Evolutionary conservation across 2,888 invertebrate genomes (phyloP).

Genomic region (Thereva nobilitata): DNA sequence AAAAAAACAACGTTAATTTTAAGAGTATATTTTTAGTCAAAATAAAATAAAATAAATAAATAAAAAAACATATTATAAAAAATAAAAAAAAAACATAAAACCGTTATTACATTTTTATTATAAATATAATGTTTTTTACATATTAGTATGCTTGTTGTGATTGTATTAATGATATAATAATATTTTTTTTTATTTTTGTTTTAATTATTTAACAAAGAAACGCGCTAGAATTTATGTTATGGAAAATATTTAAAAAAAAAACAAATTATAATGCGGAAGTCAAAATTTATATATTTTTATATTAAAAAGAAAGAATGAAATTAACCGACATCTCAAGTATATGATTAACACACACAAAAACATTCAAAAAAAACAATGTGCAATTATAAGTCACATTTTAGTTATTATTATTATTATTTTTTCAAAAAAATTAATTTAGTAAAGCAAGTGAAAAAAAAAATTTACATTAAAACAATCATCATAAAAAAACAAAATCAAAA

Average conservation of each 20-base stretch:
- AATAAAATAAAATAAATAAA: constrained; percentile 13
- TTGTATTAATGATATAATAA: constrained; percentile 43
- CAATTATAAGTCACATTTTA: no score
- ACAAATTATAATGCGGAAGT: no score
- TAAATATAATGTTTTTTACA: constrained; percentile 24
- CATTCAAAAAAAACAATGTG: no score
- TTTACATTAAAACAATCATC: no score
- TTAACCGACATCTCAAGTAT: no score
- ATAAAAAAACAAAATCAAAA: no score
- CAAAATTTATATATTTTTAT: neutral
- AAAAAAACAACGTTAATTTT: constrained; percentile 36
- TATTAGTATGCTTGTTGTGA: constrained; percentile 52
- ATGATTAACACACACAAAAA: no score
- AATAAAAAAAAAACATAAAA: constrained; percentile 34
- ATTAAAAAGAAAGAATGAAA: no score
- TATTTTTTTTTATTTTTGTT: constrained; percentile 9
- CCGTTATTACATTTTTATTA: constrained; percentile 47
- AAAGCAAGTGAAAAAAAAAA: no score
- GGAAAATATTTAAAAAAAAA: no score
- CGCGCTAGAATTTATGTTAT: neutral
- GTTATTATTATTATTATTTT: no score
- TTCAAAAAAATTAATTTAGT: no score
- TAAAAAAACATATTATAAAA: constrained; percentile 50
- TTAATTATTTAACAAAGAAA: constrained; percentile 30
- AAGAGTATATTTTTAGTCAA: constrained; percentile 37